Conservation (phyloP, 2,888 invertebrate species). For the Plutella xylostella region DNA sequence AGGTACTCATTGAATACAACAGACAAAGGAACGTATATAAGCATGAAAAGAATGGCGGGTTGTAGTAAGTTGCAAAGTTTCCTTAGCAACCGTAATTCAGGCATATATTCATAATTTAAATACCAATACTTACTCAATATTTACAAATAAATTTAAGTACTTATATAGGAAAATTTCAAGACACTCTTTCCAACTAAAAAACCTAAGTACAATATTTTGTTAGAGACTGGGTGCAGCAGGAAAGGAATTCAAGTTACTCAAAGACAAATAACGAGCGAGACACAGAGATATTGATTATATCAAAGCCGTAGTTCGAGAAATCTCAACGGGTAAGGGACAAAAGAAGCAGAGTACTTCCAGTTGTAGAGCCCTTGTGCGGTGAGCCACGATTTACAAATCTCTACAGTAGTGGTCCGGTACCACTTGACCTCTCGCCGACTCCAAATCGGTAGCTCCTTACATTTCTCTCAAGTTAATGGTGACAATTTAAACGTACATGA, state of each 20-base stretch:
- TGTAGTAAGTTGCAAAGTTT: neutral
- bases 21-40: neutral
- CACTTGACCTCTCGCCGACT: no score
- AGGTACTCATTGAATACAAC: conserved; percentile 1
- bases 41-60: neutral
- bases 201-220: no score
- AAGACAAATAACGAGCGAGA: neutral
- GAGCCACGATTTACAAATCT: conserved; percentile 53
- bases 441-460: no score
- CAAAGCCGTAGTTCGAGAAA: conserved; percentile 7
- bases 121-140: neutral
- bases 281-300: neutral
- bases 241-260: no score
- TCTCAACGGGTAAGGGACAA: conserved; percentile 29
- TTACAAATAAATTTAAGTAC: neutral
- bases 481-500: no score
- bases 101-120: neutral
- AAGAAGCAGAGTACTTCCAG: conserved; percentile 33
- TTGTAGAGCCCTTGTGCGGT: conserved; percentile 29
- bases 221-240: no score
- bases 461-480: no score
- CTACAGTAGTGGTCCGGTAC: conserved; percentile 23
- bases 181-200: no score
- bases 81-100: no score
- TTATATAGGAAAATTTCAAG: no score